Evolutionary conservation across 1,140 invertebrate species (phyloP).

Genomic region (Drosophila ficusphila): DNA sequence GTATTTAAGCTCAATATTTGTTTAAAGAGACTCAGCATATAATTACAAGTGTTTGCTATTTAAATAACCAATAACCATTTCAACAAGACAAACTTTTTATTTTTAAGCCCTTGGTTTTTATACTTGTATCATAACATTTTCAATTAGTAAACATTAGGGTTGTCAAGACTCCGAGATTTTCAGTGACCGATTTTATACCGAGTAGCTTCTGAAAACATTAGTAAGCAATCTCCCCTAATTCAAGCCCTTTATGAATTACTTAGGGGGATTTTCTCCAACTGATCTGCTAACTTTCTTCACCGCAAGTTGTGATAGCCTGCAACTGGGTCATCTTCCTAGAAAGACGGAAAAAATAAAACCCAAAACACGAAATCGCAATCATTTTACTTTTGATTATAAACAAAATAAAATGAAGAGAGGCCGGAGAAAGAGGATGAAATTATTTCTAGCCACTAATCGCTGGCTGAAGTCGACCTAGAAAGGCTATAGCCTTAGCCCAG

Average conservation of each 20-base stretch:
- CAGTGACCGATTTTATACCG: neutral
- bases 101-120: too few species aligned
- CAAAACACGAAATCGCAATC: slow-evolving; percentile 76
- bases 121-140: too few species aligned
- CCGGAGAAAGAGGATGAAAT: slow-evolving; percentile 38
- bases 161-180: too few species aligned
- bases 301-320: slow-evolving; percentile 51
- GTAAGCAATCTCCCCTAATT: neutral
- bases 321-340: slow-evolving; percentile 67
- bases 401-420: slow-evolving; percentile 47
- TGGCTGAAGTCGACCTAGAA: slow-evolving; percentile 48
- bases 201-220: too few species aligned
- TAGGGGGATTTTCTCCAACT: neutral
- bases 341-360: slow-evolving; percentile 46
- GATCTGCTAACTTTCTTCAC: slow-evolving; percentile 63
- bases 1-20: neutral
- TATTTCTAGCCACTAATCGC: slow-evolving; percentile 51
- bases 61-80: too few species aligned
- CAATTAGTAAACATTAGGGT: too few species aligned
- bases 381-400: slow-evolving; percentile 82
- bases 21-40: too few species aligned
- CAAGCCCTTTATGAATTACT: slow-evolving; percentile 8
- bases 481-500: slow-evolving; percentile 24
- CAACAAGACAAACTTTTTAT: too few species aligned
- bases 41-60: too few species aligned